A percentile compares a stretch with the other conserved stretches of the same genome.
Conservation (phyloP, 2,113 vertebrate genomes). For the Phaethon lepturus region DNA sequence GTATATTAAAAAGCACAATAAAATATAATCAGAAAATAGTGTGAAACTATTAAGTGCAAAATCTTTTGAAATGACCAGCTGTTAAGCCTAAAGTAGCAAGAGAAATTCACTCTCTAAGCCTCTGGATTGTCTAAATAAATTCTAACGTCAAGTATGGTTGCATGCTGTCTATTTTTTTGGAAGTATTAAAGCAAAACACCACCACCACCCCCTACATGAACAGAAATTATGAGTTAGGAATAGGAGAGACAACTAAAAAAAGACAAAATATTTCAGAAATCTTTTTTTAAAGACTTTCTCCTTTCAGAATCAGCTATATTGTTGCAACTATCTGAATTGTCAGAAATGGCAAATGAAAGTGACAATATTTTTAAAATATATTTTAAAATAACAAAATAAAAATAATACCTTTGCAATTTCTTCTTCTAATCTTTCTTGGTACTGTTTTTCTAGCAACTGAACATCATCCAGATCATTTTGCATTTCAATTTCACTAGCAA, state of each 20-base stretch:
- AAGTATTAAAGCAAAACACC: not conserved
- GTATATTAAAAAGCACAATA: not conserved
- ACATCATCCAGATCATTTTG: slow-evolving; percentile 54
- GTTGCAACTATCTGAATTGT: not conserved
- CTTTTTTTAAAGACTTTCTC: not conserved
- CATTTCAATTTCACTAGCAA: slow-evolving; percentile 31
- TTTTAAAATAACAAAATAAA: not conserved
- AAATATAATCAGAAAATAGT: not conserved
- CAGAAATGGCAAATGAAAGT: not conserved
- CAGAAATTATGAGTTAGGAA: not conserved
- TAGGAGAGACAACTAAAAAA: not conserved
- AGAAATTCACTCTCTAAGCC: not conserved
- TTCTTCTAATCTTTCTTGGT: slow-evolving; percentile 86
- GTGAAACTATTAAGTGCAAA: not conserved
- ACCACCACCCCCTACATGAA: not conserved
- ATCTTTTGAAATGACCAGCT: not conserved
- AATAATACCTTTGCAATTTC: slow-evolving; percentile 89
- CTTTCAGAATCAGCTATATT: not conserved
- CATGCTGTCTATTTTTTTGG: not conserved
- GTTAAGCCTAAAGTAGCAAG: not conserved
- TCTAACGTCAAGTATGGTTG: not conserved
- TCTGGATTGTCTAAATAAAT: not conserved
- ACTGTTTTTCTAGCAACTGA: slow-evolving; percentile 77
- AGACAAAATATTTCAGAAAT: not conserved
- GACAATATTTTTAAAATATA: not conserved